phyloP scores from a whole-genome alignment of 2,797 vertebrate species.

The Dicrostonyx torquatus region DNA sequence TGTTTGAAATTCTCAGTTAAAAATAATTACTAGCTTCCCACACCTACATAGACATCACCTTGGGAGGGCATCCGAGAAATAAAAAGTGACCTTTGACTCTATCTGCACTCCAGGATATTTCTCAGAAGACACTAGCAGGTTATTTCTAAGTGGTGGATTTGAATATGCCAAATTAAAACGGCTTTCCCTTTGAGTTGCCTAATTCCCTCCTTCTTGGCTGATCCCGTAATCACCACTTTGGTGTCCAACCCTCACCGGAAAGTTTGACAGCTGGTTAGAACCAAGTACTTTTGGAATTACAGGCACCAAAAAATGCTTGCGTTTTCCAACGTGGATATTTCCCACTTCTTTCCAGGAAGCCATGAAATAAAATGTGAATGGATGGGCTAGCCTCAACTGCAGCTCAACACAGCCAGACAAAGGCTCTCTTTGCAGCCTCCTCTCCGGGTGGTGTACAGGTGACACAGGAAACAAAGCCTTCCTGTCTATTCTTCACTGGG shows the following conservation, averaged over 20 bases:
- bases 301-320: neutral
- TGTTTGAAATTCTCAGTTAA: conserved; percentile 1
- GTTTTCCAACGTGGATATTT: neutral
- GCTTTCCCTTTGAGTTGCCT: conserved; percentile 3
- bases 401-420: neutral
- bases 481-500: neutral
- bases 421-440: neutral
- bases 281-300: conserved; percentile 33
- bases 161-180: conserved; percentile 5
- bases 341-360: neutral
- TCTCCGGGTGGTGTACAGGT: rapidly evolving
- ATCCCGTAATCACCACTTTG: neutral
- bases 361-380: conserved; percentile 6
- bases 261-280: conserved; percentile 40
- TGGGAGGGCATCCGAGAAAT: neutral
- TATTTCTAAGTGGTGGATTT: neutral
- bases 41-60: neutral
- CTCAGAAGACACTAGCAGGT: neutral
- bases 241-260: neutral
- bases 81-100: neutral
- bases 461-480: neutral
- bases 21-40: neutral
- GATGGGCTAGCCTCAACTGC: neutral
- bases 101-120: neutral
- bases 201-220: neutral